phyloP scores from a whole-genome alignment of 2,888 invertebrate genomes.

The Lagria hirta region DNA sequence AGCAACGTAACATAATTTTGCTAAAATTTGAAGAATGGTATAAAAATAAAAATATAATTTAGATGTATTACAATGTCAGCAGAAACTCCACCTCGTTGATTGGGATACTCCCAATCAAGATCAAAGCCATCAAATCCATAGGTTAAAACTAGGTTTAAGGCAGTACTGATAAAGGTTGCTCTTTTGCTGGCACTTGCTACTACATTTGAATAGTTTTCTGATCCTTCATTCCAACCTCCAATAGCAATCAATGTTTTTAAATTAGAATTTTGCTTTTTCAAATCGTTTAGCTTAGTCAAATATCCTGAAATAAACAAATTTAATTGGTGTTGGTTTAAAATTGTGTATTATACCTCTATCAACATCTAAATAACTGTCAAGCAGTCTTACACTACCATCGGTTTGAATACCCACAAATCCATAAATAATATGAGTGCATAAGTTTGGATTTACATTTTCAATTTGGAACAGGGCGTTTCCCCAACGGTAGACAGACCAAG shows the following conservation, averaged over 20 bases:
- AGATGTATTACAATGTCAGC: slow-evolving; percentile 45
- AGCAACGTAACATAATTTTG: slow-evolving; percentile 40
- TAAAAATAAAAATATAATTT: too few species aligned
- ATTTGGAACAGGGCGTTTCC: slow-evolving; percentile 9
- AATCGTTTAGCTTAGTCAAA: slow-evolving; percentile 56
- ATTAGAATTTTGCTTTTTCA: slow-evolving; percentile 58
- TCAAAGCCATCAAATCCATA: slow-evolving; percentile 72
- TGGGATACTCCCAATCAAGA: slow-evolving; percentile 74
- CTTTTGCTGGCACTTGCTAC: slow-evolving; percentile 53
- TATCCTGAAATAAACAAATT: slow-evolving; percentile 7
- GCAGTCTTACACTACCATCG: slow-evolving; percentile 13
- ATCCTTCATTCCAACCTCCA: slow-evolving; percentile 70
- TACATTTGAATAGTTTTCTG: slow-evolving; percentile 50
- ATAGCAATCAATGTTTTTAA: slow-evolving; percentile 65
- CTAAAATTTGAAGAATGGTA: slow-evolving; percentile 23
- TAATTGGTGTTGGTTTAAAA: neutral
- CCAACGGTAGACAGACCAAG: slow-evolving; percentile 15
- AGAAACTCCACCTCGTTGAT: slow-evolving; percentile 56
- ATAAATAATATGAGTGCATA: slow-evolving; percentile 23
- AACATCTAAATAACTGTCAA: slow-evolving; percentile 8
- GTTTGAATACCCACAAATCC: slow-evolving; percentile 12
- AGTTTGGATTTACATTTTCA: slow-evolving; percentile 15
- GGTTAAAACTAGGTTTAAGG: slow-evolving; percentile 55
- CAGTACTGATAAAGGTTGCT: slow-evolving; percentile 60
- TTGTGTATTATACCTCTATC: slow-evolving; percentile 1